phyloP scores from a whole-genome alignment of 2,888 invertebrate species.

The Nipponacmea schrenckii region DNA sequence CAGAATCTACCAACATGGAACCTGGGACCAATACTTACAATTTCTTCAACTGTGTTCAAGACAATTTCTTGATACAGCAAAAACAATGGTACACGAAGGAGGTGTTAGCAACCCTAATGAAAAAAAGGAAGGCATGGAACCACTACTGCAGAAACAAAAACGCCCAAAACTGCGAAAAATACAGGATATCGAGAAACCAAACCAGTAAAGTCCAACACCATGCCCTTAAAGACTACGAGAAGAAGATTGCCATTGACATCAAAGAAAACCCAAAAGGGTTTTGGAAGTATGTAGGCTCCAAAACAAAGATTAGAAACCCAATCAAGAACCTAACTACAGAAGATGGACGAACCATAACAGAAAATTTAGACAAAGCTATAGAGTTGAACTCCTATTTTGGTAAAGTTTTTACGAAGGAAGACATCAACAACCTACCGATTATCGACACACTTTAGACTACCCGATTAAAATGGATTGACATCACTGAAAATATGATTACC shows the following conservation, averaged over 20 bases:
- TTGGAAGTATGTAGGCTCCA: not conserved
- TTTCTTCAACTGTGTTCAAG: no score
- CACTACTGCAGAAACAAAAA: no score
- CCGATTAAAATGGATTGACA: not conserved
- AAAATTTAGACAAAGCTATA: constrained; percentile 7
- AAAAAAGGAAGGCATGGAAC: no score
- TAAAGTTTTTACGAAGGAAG: constrained; percentile 9
- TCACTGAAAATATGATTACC: not conserved
- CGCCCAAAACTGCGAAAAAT: not conserved
- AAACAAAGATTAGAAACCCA: not conserved
- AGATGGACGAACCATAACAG: not conserved
- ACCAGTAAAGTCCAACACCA: not conserved
- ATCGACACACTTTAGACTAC: not conserved
- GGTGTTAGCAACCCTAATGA: no score
- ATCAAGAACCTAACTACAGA: not conserved
- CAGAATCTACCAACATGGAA: no score
- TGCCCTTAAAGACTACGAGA: not conserved
- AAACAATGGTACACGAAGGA: no score
- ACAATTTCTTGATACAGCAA: no score
- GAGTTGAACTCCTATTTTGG: constrained; percentile 14
- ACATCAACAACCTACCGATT: not conserved
- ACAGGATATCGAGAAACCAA: not conserved
- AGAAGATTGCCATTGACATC: not conserved
- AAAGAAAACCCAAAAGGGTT: not conserved
- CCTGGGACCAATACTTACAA: no score